Conservation (phyloP, 2,113 vertebrate species). For the Climacteris rufus region DNA sequence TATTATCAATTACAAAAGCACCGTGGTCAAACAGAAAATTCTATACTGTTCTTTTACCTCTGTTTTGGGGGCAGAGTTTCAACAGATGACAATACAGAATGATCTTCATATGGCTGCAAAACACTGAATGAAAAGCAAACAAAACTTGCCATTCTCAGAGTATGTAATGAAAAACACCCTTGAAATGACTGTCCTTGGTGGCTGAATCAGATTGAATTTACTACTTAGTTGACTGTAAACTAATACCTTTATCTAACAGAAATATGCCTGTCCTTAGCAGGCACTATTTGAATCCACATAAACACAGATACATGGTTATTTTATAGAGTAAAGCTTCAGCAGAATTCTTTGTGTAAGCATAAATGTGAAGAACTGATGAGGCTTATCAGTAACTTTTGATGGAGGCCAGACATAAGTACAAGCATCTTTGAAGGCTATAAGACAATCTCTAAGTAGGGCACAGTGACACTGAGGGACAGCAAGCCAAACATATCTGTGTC, state of each 20-base stretch:
- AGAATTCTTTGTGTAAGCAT: neutral
- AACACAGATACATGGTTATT: neutral
- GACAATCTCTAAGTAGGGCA: neutral
- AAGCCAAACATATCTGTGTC: neutral
- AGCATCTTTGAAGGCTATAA: neutral
- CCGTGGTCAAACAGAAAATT: neutral
- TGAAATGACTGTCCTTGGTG: neutral
- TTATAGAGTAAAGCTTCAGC: neutral
- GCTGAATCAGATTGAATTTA: neutral
- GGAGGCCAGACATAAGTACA: neutral
- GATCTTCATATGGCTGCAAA: neutral
- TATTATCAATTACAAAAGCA: neutral
- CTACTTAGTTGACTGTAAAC: neutral
- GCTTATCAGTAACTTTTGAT: neutral
- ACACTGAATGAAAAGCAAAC: neutral
- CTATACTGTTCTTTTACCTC: neutral
- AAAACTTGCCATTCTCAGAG: neutral
- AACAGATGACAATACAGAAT: neutral
- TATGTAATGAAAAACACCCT: neutral
- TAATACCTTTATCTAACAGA: neutral
- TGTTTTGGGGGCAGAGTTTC: neutral
- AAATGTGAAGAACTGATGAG: neutral
- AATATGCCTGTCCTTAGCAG: neutral
- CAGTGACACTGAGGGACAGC: neutral
- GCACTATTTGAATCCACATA: neutral